Evolutionary conservation across 2,797 vertebrate species (phyloP).

Genomic region (Platalea minor): DNA sequence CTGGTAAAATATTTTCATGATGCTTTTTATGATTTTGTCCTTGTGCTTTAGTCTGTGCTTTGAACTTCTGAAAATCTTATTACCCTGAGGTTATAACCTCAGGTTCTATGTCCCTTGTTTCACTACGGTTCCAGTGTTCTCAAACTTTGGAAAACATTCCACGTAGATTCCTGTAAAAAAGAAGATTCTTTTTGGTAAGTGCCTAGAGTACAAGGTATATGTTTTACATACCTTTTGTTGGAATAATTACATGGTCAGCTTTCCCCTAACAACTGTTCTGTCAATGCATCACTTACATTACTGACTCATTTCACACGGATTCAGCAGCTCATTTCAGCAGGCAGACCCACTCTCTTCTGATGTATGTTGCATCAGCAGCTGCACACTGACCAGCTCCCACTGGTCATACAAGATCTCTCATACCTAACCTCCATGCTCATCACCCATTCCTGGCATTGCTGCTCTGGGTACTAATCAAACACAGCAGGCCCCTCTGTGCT

Average conservation of each 20-base stretch:
- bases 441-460: slow-evolving; percentile 18
- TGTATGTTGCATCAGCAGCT: neutral
- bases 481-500: neutral
- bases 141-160: neutral
- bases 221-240: neutral
- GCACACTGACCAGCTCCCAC: neutral
- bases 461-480: neutral
- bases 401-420: neutral
- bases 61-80: neutral
- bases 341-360: neutral
- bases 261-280: neutral
- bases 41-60: neutral
- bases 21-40: neutral
- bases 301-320: neutral
- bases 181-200: neutral
- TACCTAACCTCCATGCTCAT: neutral
- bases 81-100: neutral
- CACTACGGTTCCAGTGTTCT: neutral
- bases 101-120: neutral
- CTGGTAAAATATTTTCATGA: neutral
- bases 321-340: neutral
- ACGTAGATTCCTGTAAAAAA: neutral
- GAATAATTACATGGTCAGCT: neutral
- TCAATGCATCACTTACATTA: neutral
- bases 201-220: neutral